Conservation (phyloP, 2,113 vertebrate genomes). For the Trichechus manatus region DNA sequence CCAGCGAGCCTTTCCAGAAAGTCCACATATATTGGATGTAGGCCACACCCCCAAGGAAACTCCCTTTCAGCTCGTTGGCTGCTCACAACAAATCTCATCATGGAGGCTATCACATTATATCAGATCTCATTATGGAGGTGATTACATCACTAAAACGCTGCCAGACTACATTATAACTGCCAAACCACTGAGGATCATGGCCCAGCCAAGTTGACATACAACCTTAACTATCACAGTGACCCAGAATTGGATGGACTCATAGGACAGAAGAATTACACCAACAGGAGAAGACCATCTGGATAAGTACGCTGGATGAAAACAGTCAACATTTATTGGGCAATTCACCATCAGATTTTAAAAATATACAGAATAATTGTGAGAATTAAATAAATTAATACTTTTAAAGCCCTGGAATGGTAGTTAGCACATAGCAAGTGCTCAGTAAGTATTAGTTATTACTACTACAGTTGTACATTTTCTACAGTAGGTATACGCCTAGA, state of each 20-base stretch:
- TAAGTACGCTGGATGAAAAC: neutral
- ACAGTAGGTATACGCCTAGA: neutral
- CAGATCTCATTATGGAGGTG: too few relatives aligned
- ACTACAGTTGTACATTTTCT: neutral
- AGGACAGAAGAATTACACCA: neutral
- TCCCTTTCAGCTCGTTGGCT: too few relatives aligned
- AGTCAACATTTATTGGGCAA: neutral
- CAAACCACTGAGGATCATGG: too few relatives aligned
- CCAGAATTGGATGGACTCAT: neutral
- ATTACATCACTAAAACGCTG: too few relatives aligned
- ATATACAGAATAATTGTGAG: neutral
- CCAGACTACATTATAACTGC: too few relatives aligned
- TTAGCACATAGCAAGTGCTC: neutral
- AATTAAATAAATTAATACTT: neutral
- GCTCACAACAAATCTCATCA: too few relatives aligned
- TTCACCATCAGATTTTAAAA: neutral
- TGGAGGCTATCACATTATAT: too few relatives aligned
- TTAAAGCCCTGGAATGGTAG: neutral
- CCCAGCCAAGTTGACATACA: too few relatives aligned
- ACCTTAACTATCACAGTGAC: too few relatives aligned
- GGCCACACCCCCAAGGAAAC: too few relatives aligned
- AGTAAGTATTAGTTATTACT: neutral
- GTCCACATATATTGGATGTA: too few relatives aligned
- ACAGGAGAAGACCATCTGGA: neutral
- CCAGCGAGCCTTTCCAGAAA: too few relatives aligned